Conservation (phyloP, 2,797 vertebrate species). For the Clarias laeviceps region DNA sequence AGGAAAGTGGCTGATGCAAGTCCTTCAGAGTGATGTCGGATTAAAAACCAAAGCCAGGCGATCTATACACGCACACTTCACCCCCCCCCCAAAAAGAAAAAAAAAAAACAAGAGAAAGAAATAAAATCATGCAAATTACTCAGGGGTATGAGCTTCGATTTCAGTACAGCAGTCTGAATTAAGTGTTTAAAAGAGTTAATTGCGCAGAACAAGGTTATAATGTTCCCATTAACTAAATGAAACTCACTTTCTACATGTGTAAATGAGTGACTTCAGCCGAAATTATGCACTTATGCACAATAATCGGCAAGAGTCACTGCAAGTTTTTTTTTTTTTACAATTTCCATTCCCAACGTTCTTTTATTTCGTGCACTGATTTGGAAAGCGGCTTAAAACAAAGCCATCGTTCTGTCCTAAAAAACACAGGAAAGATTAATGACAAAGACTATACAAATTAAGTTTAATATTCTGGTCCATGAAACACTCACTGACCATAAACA, state of each 20-base stretch:
- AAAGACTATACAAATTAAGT: constrained; percentile 34
- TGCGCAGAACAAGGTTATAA: constrained; percentile 21
- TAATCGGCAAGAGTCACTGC: neutral
- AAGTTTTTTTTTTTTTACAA: neutral
- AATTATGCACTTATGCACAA: constrained; percentile 6
- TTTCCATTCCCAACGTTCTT: neutral
- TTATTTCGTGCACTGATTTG: neutral
- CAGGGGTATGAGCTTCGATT: constrained; percentile 11
- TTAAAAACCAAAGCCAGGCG: constrained; percentile 13
- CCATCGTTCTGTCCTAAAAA: neutral
- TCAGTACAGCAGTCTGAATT: constrained; percentile 14
- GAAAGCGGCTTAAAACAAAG: constrained; percentile 6
- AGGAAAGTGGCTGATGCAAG: constrained; percentile 27
- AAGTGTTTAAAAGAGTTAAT: constrained; percentile 34
- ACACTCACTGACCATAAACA: constrained; percentile 45
- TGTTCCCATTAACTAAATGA: constrained; percentile 26
- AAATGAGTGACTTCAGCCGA: constrained; percentile 15
- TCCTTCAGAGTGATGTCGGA: neutral
- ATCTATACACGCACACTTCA: neutral
- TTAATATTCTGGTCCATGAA: constrained; percentile 45
- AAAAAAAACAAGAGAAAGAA: neutral
- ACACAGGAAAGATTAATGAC: constrained; percentile 27
- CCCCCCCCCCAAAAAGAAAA: neutral
- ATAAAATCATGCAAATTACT: constrained; percentile 23
- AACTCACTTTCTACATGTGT: constrained; percentile 8